A percentile compares a stretch with the other conserved stretches of the same genome.
Conservation (phyloP, 2,888 invertebrate species). For the Athalia cordata region DNA sequence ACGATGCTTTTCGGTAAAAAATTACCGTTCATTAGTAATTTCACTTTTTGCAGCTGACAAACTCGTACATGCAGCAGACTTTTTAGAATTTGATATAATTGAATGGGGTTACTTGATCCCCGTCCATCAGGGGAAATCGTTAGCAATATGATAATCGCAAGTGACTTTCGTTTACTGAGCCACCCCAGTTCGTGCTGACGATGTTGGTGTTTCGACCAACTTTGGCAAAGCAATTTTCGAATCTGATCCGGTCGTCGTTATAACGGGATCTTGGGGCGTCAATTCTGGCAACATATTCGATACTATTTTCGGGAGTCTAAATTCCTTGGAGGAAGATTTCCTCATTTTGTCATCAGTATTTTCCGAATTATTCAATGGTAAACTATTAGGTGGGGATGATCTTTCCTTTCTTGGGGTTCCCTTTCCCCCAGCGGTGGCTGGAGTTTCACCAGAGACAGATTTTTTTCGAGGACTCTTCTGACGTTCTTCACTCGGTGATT, state of each 20-base stretch:
- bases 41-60: too few species aligned
- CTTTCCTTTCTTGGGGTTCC: constrained; percentile 26
- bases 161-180: constrained; percentile 31
- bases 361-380: constrained; percentile 54
- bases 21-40: too few species aligned
- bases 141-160: background rate
- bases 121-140: background rate
- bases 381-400: constrained; percentile 50
- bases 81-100: too few species aligned
- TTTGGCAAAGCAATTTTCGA: constrained; percentile 60
- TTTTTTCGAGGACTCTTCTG: constrained; percentile 32
- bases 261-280: constrained; percentile 27
- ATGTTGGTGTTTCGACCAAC: constrained; percentile 56
- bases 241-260: constrained; percentile 24
- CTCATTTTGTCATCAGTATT: constrained; percentile 48
- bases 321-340: constrained; percentile 57
- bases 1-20: background rate
- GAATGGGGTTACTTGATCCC: background rate
- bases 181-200: constrained; percentile 51
- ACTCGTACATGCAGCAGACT: too few species aligned
- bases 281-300: constrained; percentile 49
- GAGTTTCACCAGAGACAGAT: constrained; percentile 9
- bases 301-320: constrained; percentile 60
- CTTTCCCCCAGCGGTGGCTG: constrained; percentile 9
- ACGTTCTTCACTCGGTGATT: constrained; percentile 17